Evolutionary conservation across 2,797 vertebrate species (phyloP), one percentile per base, ranked within the genome.

Genomic region (Iguana delicatissima): DNA sequence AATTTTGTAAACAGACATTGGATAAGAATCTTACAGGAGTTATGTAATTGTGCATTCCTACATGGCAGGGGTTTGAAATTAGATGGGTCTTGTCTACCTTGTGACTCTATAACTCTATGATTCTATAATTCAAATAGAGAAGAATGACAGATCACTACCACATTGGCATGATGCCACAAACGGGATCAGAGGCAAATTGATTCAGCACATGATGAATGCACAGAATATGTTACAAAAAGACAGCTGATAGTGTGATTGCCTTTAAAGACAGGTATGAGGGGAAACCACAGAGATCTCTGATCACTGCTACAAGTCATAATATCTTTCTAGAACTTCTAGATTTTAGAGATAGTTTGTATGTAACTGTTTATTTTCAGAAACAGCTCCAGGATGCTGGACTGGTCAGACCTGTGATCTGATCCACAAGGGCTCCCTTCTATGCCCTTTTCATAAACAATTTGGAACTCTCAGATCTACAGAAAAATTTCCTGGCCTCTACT

Each of bases 401-500:
- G 24, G 24, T 6, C 42, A 52, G 14, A 35, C 46, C 13, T 38
- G 57, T 16, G 24, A 14, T 38, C 9, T 80, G 18, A 82, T 88
- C 42, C 24, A 26, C 4, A 14, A 69, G 32, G 24, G 18, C 1
- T 42, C 35, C 32, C 18, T 64, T 1, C 79, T n/a, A 79, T n/a
- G 9, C 1, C 72, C n/a, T 81, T 81, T 8, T 80, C 22, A 29
- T 69, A 67, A 9, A n/a, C 55, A 80, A 24, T 55, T 50, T 42
- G 62, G 22, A 80, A 57, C 10, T 42, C 26, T 35, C 29, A 72
- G n/a, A 55, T 80, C 50, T 42, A 22, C 32, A 24, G 42, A 52
- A 0, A 89, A 46, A 80, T 57, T 32, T 13, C 6, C 91, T 92
- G 89, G 79, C 86, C 29, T 79, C 93, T 69, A 69, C 86, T 94